Evolutionary conservation across 2,113 vertebrate species (phyloP).

Genomic region (Sebastes fasciatus): DNA sequence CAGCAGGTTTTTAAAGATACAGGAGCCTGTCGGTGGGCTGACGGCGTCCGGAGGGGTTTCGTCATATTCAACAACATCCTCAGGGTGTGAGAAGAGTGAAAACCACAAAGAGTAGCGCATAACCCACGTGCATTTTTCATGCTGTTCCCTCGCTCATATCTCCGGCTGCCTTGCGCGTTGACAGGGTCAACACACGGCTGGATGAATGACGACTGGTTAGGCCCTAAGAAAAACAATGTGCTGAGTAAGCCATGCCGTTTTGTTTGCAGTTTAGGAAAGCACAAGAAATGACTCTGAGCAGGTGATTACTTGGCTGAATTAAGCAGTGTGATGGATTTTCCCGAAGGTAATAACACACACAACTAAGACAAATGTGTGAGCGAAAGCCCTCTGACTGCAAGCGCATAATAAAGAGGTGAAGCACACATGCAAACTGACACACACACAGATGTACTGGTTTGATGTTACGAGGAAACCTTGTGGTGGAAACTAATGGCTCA

Average conservation of each 20-base stretch:
- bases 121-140: constrained; percentile 36
- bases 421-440: constrained; percentile 39
- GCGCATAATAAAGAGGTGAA: constrained; percentile 43
- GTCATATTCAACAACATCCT: constrained; percentile 19
- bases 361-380: constrained; percentile 62
- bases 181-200: constrained; percentile 45
- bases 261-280: constrained; percentile 60
- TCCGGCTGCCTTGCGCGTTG: background rate
- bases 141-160: constrained; percentile 19
- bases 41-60: background rate
- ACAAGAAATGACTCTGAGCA: constrained; percentile 62
- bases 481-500: constrained; percentile 3
- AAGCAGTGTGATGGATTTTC: constrained; percentile 66
- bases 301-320: constrained; percentile 71
- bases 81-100: constrained; percentile 24
- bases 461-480: background rate
- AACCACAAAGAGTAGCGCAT: background rate
- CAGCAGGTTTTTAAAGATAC: constrained; percentile 28
- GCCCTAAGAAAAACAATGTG: constrained; percentile 56
- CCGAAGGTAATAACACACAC: constrained; percentile 58
- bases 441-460: background rate
- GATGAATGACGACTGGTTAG: constrained; percentile 51
- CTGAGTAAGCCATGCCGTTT: constrained; percentile 42
- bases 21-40: background rate
- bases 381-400: constrained; percentile 20